Conservation (phyloP, 2,888 invertebrate species). For the Eucera pruinosa region DNA sequence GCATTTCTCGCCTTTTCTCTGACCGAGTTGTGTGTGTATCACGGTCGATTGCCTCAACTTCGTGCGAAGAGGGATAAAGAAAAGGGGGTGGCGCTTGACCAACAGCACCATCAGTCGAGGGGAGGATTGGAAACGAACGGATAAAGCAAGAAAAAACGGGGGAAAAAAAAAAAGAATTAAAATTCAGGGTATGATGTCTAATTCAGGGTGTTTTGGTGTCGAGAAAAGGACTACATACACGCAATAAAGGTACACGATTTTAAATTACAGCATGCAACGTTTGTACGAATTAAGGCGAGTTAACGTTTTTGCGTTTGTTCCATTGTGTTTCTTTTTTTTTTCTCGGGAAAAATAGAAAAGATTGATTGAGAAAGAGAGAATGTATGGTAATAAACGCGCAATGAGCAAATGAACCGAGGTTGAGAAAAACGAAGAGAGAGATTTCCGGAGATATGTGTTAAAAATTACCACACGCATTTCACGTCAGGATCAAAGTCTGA, state of each 20-base stretch:
- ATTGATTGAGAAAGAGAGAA: background rate
- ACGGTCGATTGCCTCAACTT: background rate
- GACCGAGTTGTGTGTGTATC: background rate
- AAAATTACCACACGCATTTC: slow-evolving; percentile 50
- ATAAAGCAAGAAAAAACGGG: background rate
- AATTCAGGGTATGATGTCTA: slow-evolving; percentile 45
- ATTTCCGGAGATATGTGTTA: slow-evolving; percentile 27
- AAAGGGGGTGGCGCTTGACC: background rate
- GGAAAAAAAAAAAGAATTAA: background rate
- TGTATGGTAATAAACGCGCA: slow-evolving; percentile 37
- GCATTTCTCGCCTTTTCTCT: slow-evolving; percentile 54
- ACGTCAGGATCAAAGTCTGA: slow-evolving; percentile 39
- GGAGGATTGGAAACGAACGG: background rate
- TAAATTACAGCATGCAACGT: slow-evolving; percentile 40
- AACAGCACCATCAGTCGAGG: background rate
- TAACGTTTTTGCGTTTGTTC: slow-evolving; percentile 43
- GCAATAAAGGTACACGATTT: slow-evolving; percentile 53
- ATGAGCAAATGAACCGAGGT: slow-evolving; percentile 30
- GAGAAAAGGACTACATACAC: slow-evolving; percentile 33
- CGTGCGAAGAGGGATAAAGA: background rate
- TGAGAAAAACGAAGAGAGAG: too few species aligned
- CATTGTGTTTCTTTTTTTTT: slow-evolving; percentile 30
- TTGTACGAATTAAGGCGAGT: slow-evolving; percentile 36
- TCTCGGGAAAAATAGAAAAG: slow-evolving; percentile 6
- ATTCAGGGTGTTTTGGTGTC: slow-evolving; percentile 40